These are phyloP conservation scores for Metacarcinus magister DNA, from an alignment of 2,888 invertebrate genomes.

Conservation along the genomic window DNA sequence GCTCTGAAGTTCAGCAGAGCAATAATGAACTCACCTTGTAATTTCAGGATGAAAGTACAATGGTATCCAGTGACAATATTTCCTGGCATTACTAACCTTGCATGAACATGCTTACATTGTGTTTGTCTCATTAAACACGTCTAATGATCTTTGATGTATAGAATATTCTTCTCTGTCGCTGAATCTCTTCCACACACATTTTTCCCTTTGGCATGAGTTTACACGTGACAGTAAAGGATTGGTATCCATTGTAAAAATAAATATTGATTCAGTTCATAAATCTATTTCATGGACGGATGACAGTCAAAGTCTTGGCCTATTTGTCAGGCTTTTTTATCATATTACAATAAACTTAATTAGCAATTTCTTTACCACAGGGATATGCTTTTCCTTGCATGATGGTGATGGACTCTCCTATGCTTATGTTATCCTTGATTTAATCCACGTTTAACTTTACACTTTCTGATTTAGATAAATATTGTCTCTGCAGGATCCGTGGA, in stretches of 20 bases:
- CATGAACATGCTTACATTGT: conserved; percentile 69
- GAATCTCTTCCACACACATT: conserved; percentile 29
- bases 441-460: background rate
- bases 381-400: conserved; percentile 69
- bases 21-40: conserved; percentile 64
- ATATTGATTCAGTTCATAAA: background rate
- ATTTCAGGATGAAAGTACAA: conserved; percentile 73
- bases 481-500: conserved; percentile 76
- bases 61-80: conserved; percentile 47
- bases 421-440: conserved; percentile 37
- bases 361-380: conserved; percentile 68
- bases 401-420: conserved; percentile 71
- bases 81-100: conserved; percentile 76
- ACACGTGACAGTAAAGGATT: background rate
- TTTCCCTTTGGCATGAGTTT: background rate
- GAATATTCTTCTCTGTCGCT: background rate
- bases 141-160: background rate
- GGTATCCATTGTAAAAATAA: background rate
- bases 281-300: background rate
- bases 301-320: background rate
- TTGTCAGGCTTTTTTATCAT: background rate
- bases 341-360: conserved; percentile 14
- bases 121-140: background rate
- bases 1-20: conserved; percentile 67
- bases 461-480: conserved; percentile 60